A percentile compares a stretch with the other conserved stretches of the same genome.
phyloP scores from a whole-genome alignment of 2,888 invertebrate genomes.

The Mycogona germanica region DNA sequence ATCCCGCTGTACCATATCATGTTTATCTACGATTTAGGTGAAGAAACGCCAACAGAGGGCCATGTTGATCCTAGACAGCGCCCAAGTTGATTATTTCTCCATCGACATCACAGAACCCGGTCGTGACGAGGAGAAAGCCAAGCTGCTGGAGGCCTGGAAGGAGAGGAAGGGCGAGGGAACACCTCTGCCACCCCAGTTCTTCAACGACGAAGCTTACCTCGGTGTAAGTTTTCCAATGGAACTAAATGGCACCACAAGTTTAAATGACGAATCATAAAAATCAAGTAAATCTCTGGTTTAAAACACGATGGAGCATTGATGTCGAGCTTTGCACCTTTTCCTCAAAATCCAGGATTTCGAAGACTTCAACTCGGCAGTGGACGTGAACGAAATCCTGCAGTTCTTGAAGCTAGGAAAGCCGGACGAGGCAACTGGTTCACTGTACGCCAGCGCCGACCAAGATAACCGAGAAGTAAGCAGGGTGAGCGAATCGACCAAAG shows the following conservation, averaged over 20 bases:
- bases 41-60: slow-evolving; percentile 93
- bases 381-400: slow-evolving; percentile 20
- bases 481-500: too few relatives aligned
- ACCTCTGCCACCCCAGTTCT: slow-evolving; percentile 85
- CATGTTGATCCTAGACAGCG: slow-evolving; percentile 82
- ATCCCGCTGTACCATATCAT: not conserved
- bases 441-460: too few relatives aligned
- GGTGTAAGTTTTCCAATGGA: slow-evolving; percentile 55
- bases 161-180: slow-evolving; percentile 51
- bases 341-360: slow-evolving; percentile 68
- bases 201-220: slow-evolving; percentile 82
- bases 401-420: slow-evolving; percentile 21
- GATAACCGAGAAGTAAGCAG: too few relatives aligned
- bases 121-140: slow-evolving; percentile 72
- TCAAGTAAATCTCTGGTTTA: too few relatives aligned
- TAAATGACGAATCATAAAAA: not conserved
- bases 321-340: slow-evolving; percentile 14
- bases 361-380: slow-evolving; percentile 53
- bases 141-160: slow-evolving; percentile 69
- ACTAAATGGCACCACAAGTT: not conserved
- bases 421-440: too few relatives aligned
- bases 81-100: slow-evolving; percentile 73
- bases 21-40: slow-evolving; percentile 57
- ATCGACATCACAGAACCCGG: slow-evolving; percentile 94
- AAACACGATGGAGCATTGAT: too few relatives aligned